These are phyloP conservation scores for Tenthredo mesomela DNA, from an alignment of 2,888 invertebrate species.

Conservation along the genomic window DNA sequence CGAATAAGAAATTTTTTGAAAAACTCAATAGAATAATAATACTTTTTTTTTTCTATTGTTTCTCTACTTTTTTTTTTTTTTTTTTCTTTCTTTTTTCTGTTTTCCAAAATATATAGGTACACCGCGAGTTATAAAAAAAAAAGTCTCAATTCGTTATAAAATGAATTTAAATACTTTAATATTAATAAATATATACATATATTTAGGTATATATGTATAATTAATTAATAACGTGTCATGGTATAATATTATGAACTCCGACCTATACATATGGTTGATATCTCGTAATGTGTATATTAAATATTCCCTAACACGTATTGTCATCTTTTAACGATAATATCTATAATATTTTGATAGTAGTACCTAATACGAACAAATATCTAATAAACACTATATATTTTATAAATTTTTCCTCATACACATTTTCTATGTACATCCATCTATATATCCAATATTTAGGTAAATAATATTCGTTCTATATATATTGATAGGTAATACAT, in stretches of 20 bases:
- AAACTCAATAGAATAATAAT: neutral
- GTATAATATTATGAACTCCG: neutral
- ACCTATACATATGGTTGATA: neutral
- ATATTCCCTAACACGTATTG: constrained; percentile 19
- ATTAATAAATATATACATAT: too few species aligned
- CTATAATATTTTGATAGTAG: constrained; percentile 55
- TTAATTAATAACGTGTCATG: neutral
- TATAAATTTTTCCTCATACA: constrained; percentile 56
- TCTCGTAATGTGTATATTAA: neutral
- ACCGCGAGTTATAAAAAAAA: too few species aligned
- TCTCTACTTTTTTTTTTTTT: neutral
- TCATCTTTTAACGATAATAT: constrained; percentile 28
- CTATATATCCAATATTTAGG: too few species aligned
- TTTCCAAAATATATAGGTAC: too few species aligned
- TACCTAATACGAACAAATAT: constrained; percentile 58
- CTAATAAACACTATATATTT: constrained; percentile 69
- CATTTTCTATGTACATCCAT: neutral
- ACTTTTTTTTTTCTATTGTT: neutral
- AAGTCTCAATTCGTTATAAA: too few species aligned
- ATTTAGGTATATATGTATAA: too few species aligned
- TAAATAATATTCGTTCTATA: neutral
- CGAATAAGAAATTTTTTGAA: neutral
- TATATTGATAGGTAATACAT: neutral
- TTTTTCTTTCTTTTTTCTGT: neutral
- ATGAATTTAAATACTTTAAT: too few species aligned